These are phyloP conservation scores for Xanthostigma xanthostigma DNA, from an alignment of 2,888 invertebrate species.

Conservation along the genomic window DNA sequence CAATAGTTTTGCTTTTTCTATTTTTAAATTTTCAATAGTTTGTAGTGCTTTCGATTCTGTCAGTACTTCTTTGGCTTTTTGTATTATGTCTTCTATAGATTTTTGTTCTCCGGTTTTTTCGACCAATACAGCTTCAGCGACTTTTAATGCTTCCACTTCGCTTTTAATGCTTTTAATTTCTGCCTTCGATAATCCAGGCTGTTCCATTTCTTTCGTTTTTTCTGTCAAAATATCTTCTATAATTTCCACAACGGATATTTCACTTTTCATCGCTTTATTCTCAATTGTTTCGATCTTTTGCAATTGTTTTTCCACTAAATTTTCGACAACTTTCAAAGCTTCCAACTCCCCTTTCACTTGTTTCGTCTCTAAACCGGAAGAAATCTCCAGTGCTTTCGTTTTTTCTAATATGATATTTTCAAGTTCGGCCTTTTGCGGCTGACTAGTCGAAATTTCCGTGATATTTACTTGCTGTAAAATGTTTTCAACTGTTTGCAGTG, in stretches of 20 bases:
- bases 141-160: background rate
- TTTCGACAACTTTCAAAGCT: background rate
- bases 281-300: background rate
- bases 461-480: conserved; percentile 10
- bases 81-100: conserved; percentile 2
- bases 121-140: background rate
- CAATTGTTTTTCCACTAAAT: conserved; percentile 1
- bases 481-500: too few species aligned
- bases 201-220: conserved; percentile 1
- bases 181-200: conserved; percentile 1
- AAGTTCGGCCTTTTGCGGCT: conserved; percentile 18
- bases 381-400: background rate
- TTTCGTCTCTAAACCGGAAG: background rate
- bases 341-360: conserved; percentile 1
- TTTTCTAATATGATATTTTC: conserved; percentile 17
- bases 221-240: conserved; percentile 1
- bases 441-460: conserved; percentile 12
- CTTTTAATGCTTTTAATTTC: background rate
- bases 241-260: background rate
- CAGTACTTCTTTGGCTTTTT: conserved; percentile 2
- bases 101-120: conserved; percentile 1
- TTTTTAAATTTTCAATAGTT: background rate
- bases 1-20: too few species aligned
- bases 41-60: conserved; percentile 2
- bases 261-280: background rate